A percentile compares a stretch with the other conserved stretches of the same genome.
These are phyloP conservation scores for Serinus canaria DNA, from an alignment of 2,113 vertebrate genomes.

Conservation along the genomic window DNA sequence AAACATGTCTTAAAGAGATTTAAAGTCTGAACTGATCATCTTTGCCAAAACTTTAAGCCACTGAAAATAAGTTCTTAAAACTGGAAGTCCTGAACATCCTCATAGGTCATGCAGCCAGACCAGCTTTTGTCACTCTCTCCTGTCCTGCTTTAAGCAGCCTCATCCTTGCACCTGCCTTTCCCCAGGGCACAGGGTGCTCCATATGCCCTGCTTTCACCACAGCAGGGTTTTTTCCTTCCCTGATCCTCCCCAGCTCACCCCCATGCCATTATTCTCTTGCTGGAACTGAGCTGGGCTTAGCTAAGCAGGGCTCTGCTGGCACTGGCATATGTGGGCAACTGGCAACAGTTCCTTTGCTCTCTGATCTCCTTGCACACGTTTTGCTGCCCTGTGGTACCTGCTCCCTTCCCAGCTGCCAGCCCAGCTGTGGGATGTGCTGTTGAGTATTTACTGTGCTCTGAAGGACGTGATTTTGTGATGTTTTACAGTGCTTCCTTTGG, in stretches of 20 bases:
- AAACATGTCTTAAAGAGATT: neutral
- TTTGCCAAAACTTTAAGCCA: neutral
- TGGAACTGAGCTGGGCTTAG: neutral
- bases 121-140: neutral
- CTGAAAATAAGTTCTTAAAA: neutral
- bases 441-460: slow-evolving; percentile 48
- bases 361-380: neutral
- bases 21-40: neutral
- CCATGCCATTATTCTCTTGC: accelerated
- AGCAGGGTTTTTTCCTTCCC: neutral
- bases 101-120: neutral
- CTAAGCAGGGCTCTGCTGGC: neutral
- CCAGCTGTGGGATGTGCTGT: neutral
- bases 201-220: neutral
- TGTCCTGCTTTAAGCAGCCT: neutral
- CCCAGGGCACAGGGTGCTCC: neutral
- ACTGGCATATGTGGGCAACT: neutral
- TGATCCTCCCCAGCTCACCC: neutral
- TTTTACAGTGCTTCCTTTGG: slow-evolving; percentile 80
- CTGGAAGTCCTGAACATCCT: neutral
- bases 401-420: neutral
- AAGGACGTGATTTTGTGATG: slow-evolving; percentile 71
- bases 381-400: neutral
- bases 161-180: neutral
- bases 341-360: accelerated